A percentile compares a stretch with the other conserved stretches of the same genome.
phyloP scores from a whole-genome alignment of 2,888 invertebrate genomes.

The Drosophila niveifrons region DNA sequence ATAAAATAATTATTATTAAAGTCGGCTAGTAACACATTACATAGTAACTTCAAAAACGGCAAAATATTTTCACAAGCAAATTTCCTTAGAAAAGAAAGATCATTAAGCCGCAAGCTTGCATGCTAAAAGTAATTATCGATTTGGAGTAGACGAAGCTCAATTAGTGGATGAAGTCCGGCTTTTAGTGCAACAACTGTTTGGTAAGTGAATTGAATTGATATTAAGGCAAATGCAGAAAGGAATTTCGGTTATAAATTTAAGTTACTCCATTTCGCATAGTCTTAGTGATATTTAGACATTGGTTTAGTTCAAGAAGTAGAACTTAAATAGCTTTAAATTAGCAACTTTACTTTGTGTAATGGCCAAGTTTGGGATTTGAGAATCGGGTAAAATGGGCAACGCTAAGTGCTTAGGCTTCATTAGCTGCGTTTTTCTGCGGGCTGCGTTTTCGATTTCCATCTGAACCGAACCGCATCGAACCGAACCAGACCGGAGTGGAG shows the following conservation, averaged over 20 bases:
- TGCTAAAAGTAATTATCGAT: no score
- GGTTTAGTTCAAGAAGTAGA: no score
- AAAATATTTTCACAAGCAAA: no score
- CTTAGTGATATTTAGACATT: no score
- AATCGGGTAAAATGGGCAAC: neutral
- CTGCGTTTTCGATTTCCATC: constrained; percentile 50
- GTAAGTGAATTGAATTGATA: constrained; percentile 10
- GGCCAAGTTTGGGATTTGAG: neutral
- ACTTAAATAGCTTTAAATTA: neutral
- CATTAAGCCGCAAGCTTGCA: no score
- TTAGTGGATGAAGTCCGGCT: no score
- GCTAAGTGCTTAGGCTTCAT: constrained; percentile 60
- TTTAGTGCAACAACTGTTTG: neutral
- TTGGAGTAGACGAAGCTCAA: no score
- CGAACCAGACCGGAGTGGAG: neutral
- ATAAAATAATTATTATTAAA: constrained; percentile 28
- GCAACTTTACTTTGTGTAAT: neutral
- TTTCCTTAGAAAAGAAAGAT: neutral
- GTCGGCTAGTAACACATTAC: constrained; percentile 32
- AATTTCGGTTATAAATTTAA: no score
- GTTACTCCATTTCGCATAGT: neutral
- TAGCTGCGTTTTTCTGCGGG: constrained; percentile 77
- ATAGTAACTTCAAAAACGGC: constrained; percentile 9
- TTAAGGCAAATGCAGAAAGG: no score
- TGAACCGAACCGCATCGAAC: constrained; percentile 6